A percentile compares a stretch with the other conserved stretches of the same genome.
These are phyloP conservation scores for Danio rerio DNA, from an alignment of 2,113 vertebrate genomes.

Conservation along the genomic window GRCz12tu NC_133184.1:44677001-44677500, in stretches of 20 bases:
- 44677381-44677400: slow-evolving; percentile 97
- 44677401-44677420: slow-evolving; percentile 97
- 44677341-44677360: slow-evolving; percentile 94
- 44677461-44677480: slow-evolving; percentile 89
- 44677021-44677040: too few relatives aligned
- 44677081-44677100: too few relatives aligned
- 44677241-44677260: slow-evolving; percentile 97
- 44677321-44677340: slow-evolving; percentile 84
- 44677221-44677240: slow-evolving; percentile 83
- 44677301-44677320: slow-evolving; percentile 93
- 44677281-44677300: slow-evolving; percentile 97
- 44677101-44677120: too few relatives aligned
- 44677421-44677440: slow-evolving; percentile 94
- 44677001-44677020: too few relatives aligned
- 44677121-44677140: background rate
- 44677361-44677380: slow-evolving; percentile 97
- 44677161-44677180: background rate
- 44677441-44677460: slow-evolving; percentile 88
- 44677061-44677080: too few relatives aligned
- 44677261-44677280: slow-evolving; percentile 96
- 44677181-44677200: slow-evolving; percentile 73
- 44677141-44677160: background rate
- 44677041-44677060: too few relatives aligned
- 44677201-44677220: slow-evolving; percentile 94
- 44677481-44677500: slow-evolving; percentile 96